Percentiles rank a stretch among this genome's conserved stretches.
Evolutionary conservation across 1,140 invertebrate species (phyloP).

Genomic region (Uloborus diversus): DNA sequence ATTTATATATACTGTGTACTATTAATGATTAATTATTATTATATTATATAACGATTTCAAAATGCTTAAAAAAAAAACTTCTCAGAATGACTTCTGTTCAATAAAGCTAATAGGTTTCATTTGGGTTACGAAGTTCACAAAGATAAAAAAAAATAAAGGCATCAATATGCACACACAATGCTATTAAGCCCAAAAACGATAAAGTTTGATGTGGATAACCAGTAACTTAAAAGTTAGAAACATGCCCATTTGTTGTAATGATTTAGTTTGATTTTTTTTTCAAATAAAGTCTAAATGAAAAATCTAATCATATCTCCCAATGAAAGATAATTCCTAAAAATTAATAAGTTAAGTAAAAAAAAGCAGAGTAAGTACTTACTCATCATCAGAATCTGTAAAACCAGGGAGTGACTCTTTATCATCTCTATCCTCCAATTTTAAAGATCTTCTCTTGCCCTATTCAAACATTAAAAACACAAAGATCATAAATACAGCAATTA

Average conservation of each 20-base stretch:
- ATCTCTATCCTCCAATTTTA: constrained; percentile 34
- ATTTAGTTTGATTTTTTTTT: not conserved
- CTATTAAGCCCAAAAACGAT: no score
- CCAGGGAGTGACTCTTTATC: constrained; percentile 23
- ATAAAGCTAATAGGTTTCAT: no score
- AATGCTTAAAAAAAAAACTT: no score
- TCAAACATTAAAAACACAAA: not conserved
- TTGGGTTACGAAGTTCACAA: no score
- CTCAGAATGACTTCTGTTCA: no score
- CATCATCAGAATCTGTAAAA: constrained; percentile 43
- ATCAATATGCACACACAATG: no score
- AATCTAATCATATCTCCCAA: not conserved
- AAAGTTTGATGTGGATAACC: no score
- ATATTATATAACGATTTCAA: no score
- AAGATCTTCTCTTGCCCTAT: constrained; percentile 19
- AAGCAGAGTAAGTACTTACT: constrained; percentile 13
- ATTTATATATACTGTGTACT: no score
- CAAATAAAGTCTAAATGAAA: not conserved
- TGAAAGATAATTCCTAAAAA: not conserved
- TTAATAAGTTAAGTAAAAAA: not conserved
- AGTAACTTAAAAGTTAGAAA: no score
- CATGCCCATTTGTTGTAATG: not conserved
- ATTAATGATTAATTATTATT: no score
- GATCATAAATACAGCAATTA: not conserved
- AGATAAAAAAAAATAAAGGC: no score